Evolutionary conservation across 2,113 vertebrate genomes (phyloP), one percentile per base, ranked within the genome.

Genomic region (Trematomus loennbergii): DNA sequence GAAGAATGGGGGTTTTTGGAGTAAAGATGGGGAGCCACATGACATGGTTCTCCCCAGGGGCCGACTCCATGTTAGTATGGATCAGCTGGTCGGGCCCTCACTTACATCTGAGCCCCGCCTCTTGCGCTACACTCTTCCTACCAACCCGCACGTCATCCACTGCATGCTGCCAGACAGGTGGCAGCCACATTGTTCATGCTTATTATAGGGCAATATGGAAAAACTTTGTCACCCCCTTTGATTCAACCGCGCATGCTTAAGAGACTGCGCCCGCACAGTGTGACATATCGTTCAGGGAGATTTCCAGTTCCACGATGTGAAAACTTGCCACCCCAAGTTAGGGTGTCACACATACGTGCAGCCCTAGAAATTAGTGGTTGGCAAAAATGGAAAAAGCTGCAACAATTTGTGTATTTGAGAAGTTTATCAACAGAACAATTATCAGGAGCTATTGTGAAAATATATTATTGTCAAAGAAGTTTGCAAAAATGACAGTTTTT

Each of bases 41-140:
- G 76, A 87, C 55, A 52, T 54, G n/a, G 36, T 59, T 48, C 15
- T 79, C 72, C 55, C 48, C 22, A 17, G 68, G 22, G 63, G 43
- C 20, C 2, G 2, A 61, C 17, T 71, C 40, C 12, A 48, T 82
- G 71, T 83, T 82, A 75, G 45, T 55, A 29, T 48, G 73, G 67
- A 81, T 91, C 72, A 82, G 68, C 58, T 80, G 64, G 54, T 85
- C 69, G 72, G 55, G 62, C 13, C 36, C 68, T 57, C 87, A 87
- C 61, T 33, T 89, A 78, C 62, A 33, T 49, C 63, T 55, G 65
- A 81, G 68, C 79, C n/a, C 62, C 73, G 16, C 62, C 74, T 63
- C 49, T 61, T 36, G 22, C 9, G 45, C 55, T 49, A 53, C 85
- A 89, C 90, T 92, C 91, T 84, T 91, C 85, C 92, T 94, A 92